Percentiles rank a stretch among this genome's conserved stretches.
phyloP scores from a whole-genome alignment of 2,888 invertebrate species.

The Oligia latruncula region DNA sequence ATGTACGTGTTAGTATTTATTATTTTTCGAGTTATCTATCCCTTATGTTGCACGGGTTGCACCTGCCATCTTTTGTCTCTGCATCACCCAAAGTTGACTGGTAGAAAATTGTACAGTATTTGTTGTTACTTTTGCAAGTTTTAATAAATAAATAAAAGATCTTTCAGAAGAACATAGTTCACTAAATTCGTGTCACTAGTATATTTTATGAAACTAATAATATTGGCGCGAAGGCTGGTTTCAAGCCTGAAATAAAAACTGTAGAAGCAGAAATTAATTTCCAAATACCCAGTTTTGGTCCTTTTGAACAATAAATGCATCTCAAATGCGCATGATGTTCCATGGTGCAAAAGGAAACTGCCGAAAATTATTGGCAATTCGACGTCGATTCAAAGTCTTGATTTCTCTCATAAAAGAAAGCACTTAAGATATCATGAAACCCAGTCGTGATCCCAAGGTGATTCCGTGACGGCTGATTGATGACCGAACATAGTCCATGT shows the following conservation, averaged over 20 bases:
- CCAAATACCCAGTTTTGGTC: neutral
- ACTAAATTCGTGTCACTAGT: no score
- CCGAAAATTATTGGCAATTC: neutral
- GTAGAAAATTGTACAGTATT: no score
- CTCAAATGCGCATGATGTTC: neutral
- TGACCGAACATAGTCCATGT: constrained; percentile 16
- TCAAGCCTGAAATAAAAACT: neutral
- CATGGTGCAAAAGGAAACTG: neutral
- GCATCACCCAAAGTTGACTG: no score
- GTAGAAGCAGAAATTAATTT: neutral
- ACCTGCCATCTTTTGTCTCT: no score
- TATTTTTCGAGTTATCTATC: no score
- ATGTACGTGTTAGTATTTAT: no score
- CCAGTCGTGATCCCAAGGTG: constrained; percentile 27
- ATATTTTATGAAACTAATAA: no score
- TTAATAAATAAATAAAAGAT: no score
- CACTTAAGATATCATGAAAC: constrained; percentile 24
- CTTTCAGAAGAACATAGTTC: no score
- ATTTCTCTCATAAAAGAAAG: neutral
- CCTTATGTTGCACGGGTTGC: no score
- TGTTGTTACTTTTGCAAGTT: no score
- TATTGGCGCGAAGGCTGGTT: neutral
- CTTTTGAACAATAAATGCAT: neutral
- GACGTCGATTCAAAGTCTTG: neutral
- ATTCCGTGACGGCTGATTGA: constrained; percentile 17